Evolutionary conservation across 2,113 vertebrate species (phyloP), one percentile per base, ranked within the genome.

Genomic region (Gnathonemus echidnorhynchus): DNA sequence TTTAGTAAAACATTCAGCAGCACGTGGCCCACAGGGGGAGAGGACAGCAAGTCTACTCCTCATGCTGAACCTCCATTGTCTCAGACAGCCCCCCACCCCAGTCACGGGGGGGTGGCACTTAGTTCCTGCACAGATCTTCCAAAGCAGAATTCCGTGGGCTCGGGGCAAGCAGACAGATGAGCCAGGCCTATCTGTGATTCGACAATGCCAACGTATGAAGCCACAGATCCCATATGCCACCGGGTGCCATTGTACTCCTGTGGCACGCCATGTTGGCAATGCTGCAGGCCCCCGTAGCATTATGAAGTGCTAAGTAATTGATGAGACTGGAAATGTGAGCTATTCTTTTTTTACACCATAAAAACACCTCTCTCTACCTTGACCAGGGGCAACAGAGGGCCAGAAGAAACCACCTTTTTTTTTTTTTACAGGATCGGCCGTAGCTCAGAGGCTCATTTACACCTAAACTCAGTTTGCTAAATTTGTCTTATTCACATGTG

Each of bases 1-100:
- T 66, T 89, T 89, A 90, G 89, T 89, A 90, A 88, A 91, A 91
- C 89, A 90, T 50, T n/a, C 58, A 58, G 88, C 35, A 9, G 49
- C 39, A 49, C 39, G 70, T 31, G 52, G 62, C 70, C 62, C 39
- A 53, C n/a, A 19, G 53, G 15, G 53, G 90, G 87, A 49, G 88
- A 86, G 90, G 62, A 87, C 83, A 86, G 80, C 52, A 45, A 56
- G 52, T 42, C 53, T 53, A 24, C 53, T 13, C 77, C 4, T n/a
- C 35, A 74, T 24, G 1, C 88, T 49, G 10, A 62, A 87, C 86
- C 27, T 8, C 13, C 31, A 49, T 46, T 74, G 58, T 88, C 62
- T 70, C 88, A n/a, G 42, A 58, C 62, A 66, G 87, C 53, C 53
- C 15, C 8, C 9, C 49, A 2, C 49, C 6, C 52, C 15, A 7